These are phyloP conservation scores for Megalurothrips usitatus DNA, from an alignment of 2,888 invertebrate species.

Conservation along the genomic window DNA sequence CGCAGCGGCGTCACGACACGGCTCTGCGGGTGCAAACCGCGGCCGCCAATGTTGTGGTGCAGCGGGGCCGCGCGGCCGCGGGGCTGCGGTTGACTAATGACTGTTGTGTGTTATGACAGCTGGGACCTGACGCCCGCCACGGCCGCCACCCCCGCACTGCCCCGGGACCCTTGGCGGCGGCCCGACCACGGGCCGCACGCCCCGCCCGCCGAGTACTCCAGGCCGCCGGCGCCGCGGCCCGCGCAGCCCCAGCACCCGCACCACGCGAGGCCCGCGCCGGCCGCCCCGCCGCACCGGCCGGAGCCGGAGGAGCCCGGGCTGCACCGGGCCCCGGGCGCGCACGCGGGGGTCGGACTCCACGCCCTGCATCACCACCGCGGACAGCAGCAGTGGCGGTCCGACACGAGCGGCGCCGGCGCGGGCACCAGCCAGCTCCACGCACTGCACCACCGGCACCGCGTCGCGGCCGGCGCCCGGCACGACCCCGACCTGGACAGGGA, in stretches of 20 bases:
- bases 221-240: background rate
- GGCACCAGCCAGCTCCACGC: slow-evolving; percentile 13
- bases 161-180: background rate
- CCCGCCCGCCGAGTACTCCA: background rate
- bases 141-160: background rate
- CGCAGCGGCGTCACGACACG: background rate
- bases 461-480: background rate
- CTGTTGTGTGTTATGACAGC: background rate
- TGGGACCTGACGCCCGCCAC: slow-evolving; percentile 6
- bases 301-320: slow-evolving; percentile 7
- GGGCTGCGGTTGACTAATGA: background rate
- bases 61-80: background rate
- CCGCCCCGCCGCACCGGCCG: background rate
- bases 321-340: background rate
- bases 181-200: background rate
- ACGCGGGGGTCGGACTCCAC: background rate
- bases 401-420: background rate
- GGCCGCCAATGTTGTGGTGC: background rate
- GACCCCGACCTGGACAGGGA: background rate
- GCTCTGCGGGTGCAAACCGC: background rate
- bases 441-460: background rate
- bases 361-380: background rate
- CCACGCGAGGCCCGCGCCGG: background rate
- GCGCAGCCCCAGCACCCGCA: background rate
- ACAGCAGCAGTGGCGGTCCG: background rate